Percentiles rank a stretch among this genome's conserved stretches.
Evolutionary conservation across 2,888 invertebrate species (phyloP).

Genomic region (Leptopilina drosophilae): DNA sequence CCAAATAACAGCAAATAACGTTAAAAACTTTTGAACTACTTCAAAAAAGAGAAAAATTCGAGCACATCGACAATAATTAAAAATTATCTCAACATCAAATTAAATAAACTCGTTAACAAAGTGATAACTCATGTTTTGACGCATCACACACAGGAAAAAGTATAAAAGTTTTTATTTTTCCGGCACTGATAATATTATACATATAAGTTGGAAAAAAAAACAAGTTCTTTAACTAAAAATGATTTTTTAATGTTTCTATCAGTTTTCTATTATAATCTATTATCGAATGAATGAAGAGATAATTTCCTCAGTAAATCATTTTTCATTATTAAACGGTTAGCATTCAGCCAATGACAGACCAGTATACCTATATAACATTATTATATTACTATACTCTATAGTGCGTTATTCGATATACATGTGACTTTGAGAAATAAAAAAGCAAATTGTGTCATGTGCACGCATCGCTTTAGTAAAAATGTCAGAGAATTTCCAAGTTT

Average conservation of each 20-base stretch:
- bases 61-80: background rate
- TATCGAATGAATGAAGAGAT: background rate
- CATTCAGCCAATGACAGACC: conserved; percentile 2
- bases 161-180: background rate
- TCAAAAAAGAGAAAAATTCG: background rate
- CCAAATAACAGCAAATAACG: too few species aligned
- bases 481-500: conserved; percentile 13
- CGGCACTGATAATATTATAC: background rate
- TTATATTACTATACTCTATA: background rate
- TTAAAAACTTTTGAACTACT: too few species aligned
- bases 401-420: background rate
- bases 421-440: conserved; percentile 23
- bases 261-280: conserved; percentile 2
- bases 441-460: conserved; percentile 28
- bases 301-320: conserved; percentile 15
- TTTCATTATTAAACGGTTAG: conserved; percentile 28
- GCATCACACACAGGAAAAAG: background rate
- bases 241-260: conserved; percentile 16
- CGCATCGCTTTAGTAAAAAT: conserved; percentile 9
- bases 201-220: background rate
- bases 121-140: conserved; percentile 19
- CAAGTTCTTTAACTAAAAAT: conserved; percentile 8
- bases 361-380: background rate
- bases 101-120: conserved; percentile 4
- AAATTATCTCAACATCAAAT: background rate